Percentiles rank a stretch among this genome's conserved stretches.
Conservation (phyloP, 2,888 invertebrate genomes). For the Clistopyga incitator region DNA sequence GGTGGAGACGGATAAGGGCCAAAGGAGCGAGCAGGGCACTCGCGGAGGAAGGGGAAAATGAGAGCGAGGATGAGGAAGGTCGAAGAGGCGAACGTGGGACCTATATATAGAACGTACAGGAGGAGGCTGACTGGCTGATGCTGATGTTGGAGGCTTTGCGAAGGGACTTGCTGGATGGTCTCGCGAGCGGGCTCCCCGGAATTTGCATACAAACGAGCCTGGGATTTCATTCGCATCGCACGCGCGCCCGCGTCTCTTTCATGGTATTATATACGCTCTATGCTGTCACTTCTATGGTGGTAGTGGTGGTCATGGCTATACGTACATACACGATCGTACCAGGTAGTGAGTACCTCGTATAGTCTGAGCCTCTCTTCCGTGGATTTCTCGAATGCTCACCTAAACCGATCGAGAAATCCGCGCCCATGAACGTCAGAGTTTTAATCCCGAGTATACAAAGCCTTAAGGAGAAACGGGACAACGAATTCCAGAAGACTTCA, state of each 20-base stretch:
- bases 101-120: conserved; percentile 27
- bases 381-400: conserved; percentile 55
- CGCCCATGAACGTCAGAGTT: neutral
- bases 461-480: neutral
- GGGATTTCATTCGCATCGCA: conserved; percentile 77
- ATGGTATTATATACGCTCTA: conserved; percentile 60
- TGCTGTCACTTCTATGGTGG: conserved; percentile 17
- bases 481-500: neutral
- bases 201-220: conserved; percentile 81
- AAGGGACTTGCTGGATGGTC: conserved; percentile 47
- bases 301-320: conserved; percentile 12
- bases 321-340: neutral
- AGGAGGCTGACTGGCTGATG: conserved; percentile 38
- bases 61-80: conserved; percentile 20
- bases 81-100: conserved; percentile 42
- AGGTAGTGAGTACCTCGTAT: neutral
- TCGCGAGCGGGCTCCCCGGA: conserved; percentile 63
- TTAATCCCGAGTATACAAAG: neutral
- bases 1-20: conserved; percentile 14
- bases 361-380: conserved; percentile 17
- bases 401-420: conserved; percentile 44
- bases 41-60: neutral
- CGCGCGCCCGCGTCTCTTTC: conserved; percentile 59
- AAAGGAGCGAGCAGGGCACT: neutral
- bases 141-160: conserved; percentile 55